Base-by-base conservation (phyloP, 2,888 invertebrate genomes). In the Griposia aprilina region DNA sequence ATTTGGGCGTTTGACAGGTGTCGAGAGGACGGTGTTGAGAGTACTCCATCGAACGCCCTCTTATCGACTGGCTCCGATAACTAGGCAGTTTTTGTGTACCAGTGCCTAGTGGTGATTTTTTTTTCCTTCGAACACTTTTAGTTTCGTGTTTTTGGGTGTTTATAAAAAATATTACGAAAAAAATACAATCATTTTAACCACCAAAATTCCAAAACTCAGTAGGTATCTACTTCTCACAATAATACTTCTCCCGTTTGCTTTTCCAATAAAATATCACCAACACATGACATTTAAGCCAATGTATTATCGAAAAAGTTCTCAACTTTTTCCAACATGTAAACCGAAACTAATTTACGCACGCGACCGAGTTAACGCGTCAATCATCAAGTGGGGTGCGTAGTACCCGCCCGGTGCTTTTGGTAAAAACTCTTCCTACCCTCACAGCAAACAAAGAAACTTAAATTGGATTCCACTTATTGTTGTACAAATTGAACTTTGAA, bases 381-480 rank as follows among this genome's bases (percentile, higher is more conserved):
- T 91, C 90, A 90, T 85, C 84, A 68, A 86, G 83, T 83, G 87
- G 93, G 90, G 91, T 88, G 88, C 84, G 76, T 84, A 80, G 82
- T 83, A 82, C 90, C 84, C 86, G 86, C 87, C 63, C 63, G 76
- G 69, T 76, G 87, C 83, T 74, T 82, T 87, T 87, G 78, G 89
- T 85, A 88, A 88, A 90, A 90, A 91, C 90, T 89, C 90, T 90
- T 88, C 88, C 80, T 81, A 82, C 90, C 90, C 90, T 90, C 86
- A 86, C 78, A 77, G 80, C 87, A 90, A 92, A 94, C 93, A 93
- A 93, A 90, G 87, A 90, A 90, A 91, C 88, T 91, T 90, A 92
- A 93, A 93, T 94, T 93, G 92, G 90, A 93, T 93, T 89, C 88
- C 83, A 91, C 90, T 91, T 91, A 91, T 90, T 90, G 90, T 90